These are phyloP conservation scores for Montipora efflorescens DNA, from an alignment of 64 coral and sea anemone genomes.

Conservation along the genomic window DNA sequence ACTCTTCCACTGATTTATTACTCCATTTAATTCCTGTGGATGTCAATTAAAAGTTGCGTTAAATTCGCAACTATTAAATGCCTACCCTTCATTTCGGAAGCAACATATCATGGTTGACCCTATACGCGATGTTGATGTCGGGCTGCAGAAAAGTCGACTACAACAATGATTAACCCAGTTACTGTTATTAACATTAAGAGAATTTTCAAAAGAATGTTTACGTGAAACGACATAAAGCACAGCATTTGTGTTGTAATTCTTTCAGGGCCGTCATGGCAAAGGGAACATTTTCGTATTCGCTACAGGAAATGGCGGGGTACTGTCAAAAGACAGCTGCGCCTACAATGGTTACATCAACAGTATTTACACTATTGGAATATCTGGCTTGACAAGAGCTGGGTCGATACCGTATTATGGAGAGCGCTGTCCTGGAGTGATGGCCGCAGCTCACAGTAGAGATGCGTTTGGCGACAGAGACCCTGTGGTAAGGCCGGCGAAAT, in stretches of 20 bases:
- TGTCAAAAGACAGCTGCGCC: background rate
- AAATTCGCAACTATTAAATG: too few species aligned
- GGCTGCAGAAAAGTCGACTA: too few species aligned
- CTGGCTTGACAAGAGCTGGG: background rate
- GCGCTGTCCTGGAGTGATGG: background rate
- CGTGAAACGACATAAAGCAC: too few species aligned
- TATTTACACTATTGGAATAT: background rate
- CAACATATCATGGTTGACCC: too few species aligned
- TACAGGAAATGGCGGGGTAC: background rate
- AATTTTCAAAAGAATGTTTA: too few species aligned
- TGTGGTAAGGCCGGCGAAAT: background rate
- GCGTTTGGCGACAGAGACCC: background rate
- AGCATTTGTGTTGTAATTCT: background rate
- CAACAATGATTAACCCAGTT: too few species aligned
- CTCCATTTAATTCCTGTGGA: too few species aligned
- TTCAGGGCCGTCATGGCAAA: background rate
- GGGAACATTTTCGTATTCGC: background rate
- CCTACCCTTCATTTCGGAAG: too few species aligned
- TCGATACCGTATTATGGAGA: background rate
- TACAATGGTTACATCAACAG: background rate
- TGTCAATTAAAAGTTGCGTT: too few species aligned
- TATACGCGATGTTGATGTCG: too few species aligned
- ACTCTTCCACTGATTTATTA: too few species aligned
- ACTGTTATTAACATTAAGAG: too few species aligned
- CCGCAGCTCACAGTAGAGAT: background rate